Evolutionary conservation across 2,113 vertebrate genomes (phyloP), one percentile per base, ranked within the genome.

Genomic region (Platysteira castanea): DNA sequence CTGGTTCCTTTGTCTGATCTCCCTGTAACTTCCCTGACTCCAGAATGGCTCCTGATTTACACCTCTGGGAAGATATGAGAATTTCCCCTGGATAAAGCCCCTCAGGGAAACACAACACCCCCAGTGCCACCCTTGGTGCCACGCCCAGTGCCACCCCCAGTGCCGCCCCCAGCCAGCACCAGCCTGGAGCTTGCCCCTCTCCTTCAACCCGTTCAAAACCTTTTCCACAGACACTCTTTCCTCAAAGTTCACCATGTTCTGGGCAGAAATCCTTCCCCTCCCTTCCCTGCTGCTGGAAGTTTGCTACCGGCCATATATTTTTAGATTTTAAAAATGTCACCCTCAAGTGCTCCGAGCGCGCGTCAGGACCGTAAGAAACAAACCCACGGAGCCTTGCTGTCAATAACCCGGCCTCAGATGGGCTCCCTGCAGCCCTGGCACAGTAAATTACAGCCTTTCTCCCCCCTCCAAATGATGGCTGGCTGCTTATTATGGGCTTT

Each of bases 401-500:
- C 95, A 93, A 95, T 95, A 95, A 87, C 33, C 15, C 71, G 13
- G 92, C 68, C 90, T 74, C 85, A 63, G 85, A 96, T 60, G 92
- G 93, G 80, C 93, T 96, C 90, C 90, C 95, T 54, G 90, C 92
- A 96, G 93, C 90, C 91, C 82, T 63, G 82, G 92, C 75, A 54
- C 63, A 19, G 90, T 83, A 90, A 97, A 96, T 96, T 70, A 94
- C 65, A 93, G 90, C 95, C 13, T 95, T 89, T 1, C 11, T 41
- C 61, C 41, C 42, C 10, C 2, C 11, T 2, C 7, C 5, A 59
- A 52, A 65, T 9, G 54, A 70, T 77, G 89, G 42, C 91, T 93
- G 84, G 6, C 56, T 92, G 85, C 79, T 96, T 60, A 92, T 97
- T 97, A 94, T 77, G 90, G 95, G 56, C 95, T 96, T 96, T 96